phyloP scores from a whole-genome alignment of 2,113 vertebrate species.

The Bubo bubo region DNA sequence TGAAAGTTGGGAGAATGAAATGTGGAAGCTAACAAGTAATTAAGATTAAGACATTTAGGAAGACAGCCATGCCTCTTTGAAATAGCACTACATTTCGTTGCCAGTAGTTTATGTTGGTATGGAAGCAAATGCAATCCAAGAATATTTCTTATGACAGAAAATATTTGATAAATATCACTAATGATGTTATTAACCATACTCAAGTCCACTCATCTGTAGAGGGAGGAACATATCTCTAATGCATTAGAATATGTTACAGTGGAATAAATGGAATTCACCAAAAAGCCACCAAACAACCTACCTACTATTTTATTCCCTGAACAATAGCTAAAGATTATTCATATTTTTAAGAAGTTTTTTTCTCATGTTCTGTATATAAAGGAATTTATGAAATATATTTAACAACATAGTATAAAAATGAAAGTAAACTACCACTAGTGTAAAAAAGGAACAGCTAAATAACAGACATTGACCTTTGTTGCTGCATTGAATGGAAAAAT shows the following conservation, averaged over 20 bases:
- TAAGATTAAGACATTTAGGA: not conserved
- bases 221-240: not conserved
- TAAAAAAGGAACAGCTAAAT: not conserved
- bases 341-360: not conserved
- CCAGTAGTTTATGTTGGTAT: not conserved
- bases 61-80: not conserved
- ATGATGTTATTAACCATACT: constrained; percentile 8
- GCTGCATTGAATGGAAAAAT: not conserved
- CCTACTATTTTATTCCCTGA: not conserved
- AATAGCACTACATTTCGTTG: not conserved
- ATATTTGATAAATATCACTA: not conserved
- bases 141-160: constrained; percentile 1
- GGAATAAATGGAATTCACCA: not conserved
- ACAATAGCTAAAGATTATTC: not conserved
- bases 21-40: not conserved
- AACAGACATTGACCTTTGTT: not conserved
- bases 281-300: not conserved
- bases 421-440: not conserved
- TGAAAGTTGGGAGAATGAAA: accelerated
- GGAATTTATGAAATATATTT: not conserved
- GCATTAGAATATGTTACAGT: not conserved
- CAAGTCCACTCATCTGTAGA: not conserved
- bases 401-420: not conserved
- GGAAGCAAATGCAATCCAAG: not conserved
- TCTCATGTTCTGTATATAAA: not conserved